phyloP scores from a whole-genome alignment of 1,140 invertebrate species.

The Nomia melanderi region DNA sequence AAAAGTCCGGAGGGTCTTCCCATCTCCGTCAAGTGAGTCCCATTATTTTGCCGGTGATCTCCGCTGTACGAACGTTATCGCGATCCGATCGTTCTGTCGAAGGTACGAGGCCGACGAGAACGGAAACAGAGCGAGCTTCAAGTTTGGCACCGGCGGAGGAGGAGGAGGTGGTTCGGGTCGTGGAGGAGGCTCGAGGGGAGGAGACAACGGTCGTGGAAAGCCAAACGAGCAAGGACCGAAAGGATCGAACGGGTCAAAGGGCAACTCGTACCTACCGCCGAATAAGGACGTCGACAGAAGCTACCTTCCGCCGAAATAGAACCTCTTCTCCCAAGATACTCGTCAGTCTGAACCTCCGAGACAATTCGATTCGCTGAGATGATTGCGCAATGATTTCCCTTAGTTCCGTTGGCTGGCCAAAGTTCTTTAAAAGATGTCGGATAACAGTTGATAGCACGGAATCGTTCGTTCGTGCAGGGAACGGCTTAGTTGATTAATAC shows the following conservation, averaged over 20 bases:
- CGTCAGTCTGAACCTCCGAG: not conserved
- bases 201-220: conserved; percentile 3
- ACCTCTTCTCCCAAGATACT: not conserved
- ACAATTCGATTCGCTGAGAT: no score
- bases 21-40: conserved; percentile 74
- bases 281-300: conserved; percentile 62
- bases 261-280: conserved; percentile 65
- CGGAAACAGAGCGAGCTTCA: conserved; percentile 77
- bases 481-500: not conserved
- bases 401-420: no score
- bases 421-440: not conserved
- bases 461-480: no score
- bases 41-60: not conserved
- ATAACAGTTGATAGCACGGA: not conserved
- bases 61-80: not conserved
- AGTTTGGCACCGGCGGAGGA: conserved; percentile 66
- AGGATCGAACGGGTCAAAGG: conserved; percentile 11
- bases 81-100: not conserved
- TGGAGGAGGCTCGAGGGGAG: conserved; percentile 9
- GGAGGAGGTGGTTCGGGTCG: not conserved
- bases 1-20: conserved; percentile 78
- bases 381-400: no score
- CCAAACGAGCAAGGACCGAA: not conserved
- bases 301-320: conserved; percentile 72
- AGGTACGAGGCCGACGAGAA: conserved; percentile 79